These are phyloP conservation scores for Cyprinodon tularosa DNA, from an alignment of 2,113 vertebrate genomes.

Conservation along the genomic window DNA sequence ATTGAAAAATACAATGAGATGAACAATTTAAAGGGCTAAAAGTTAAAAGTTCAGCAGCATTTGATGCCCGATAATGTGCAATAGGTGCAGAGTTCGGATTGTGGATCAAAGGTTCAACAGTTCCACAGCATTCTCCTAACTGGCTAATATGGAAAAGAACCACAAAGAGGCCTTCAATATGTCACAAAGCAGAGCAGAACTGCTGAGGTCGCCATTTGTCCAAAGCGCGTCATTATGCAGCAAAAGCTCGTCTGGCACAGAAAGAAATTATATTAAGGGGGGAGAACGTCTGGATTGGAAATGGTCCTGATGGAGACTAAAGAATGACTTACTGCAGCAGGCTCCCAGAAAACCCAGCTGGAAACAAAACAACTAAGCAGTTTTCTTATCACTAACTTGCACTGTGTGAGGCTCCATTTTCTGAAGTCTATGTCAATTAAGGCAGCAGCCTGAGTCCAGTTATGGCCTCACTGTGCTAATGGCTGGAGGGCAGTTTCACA, in stretches of 20 bases:
- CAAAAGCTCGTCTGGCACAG: constrained; percentile 46
- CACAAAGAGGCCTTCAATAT: constrained; percentile 42
- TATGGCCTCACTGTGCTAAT: constrained; percentile 52
- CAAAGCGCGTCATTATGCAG: constrained; percentile 54
- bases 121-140: constrained; percentile 17
- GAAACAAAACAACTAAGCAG: constrained; percentile 57
- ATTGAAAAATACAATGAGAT: too few relatives aligned
- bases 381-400: constrained; percentile 49
- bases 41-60: too few relatives aligned
- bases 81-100: too few relatives aligned
- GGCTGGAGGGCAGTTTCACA: constrained; percentile 45
- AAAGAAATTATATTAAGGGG: constrained; percentile 30
- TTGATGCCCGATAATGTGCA: too few relatives aligned
- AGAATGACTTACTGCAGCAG: constrained; percentile 28
- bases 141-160: constrained; percentile 26
- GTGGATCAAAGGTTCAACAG: too few relatives aligned
- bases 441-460: constrained; percentile 41
- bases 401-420: constrained; percentile 51
- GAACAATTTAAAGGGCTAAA: too few relatives aligned
- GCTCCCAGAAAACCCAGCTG: constrained; percentile 57
- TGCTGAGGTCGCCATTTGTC: constrained; percentile 62
- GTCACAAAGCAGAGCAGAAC: constrained; percentile 44
- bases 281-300: constrained; percentile 35
- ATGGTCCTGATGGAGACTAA: constrained; percentile 48
- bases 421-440: constrained; percentile 54